Evolutionary conservation across 2,797 vertebrate genomes (phyloP).

Genomic region (Perodicticus potto): DNA sequence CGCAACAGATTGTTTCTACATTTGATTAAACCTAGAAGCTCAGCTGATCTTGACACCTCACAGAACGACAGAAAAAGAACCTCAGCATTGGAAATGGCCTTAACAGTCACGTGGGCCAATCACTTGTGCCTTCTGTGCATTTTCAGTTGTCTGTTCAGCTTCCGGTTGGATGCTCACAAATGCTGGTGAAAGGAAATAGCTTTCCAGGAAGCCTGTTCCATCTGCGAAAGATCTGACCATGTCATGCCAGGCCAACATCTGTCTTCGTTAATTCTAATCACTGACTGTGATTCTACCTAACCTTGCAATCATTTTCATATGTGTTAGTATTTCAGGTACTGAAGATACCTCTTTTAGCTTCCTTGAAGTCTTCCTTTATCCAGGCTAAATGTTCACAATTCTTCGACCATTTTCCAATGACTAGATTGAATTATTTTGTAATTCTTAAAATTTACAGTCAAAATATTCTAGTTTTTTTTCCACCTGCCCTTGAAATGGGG

Average conservation of each 20-base stretch:
- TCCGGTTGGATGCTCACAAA: not conserved
- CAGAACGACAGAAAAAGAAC: not conserved
- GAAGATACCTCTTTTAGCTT: not conserved
- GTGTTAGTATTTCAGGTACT: not conserved
- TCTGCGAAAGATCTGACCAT: not conserved
- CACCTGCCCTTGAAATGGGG: not conserved
- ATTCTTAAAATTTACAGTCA: not conserved
- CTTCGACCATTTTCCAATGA: slow-evolving; percentile 22
- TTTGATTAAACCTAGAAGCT: slow-evolving; percentile 24
- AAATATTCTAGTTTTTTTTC: not conserved
- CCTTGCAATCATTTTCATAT: not conserved
- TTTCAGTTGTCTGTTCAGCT: not conserved
- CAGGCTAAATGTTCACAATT: not conserved
- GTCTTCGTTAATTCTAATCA: not conserved
- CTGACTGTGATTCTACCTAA: not conserved
- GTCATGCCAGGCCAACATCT: not conserved
- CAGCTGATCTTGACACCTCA: slow-evolving; percentile 37
- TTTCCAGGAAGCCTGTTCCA: not conserved
- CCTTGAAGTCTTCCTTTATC: slow-evolving; percentile 22
- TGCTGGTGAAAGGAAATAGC: not conserved
- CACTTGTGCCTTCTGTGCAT: not conserved
- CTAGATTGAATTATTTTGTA: not conserved
- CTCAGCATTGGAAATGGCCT: not conserved
- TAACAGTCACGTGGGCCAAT: not conserved
- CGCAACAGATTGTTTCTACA: not conserved